Conservation (phyloP, 2,797 vertebrate species). For the Perodicticus potto region DNA sequence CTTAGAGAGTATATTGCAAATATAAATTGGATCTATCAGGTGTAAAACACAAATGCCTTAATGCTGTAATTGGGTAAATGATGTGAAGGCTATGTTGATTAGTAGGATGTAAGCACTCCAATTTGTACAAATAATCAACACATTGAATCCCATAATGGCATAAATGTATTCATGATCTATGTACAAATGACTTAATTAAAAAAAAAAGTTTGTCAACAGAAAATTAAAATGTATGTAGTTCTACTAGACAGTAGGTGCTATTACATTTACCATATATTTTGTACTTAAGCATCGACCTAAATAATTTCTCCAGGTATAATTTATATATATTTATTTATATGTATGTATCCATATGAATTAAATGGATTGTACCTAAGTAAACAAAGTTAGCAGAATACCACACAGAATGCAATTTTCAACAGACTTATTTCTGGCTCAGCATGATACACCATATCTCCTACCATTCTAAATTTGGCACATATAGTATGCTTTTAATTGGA, state of each 20-base stretch:
- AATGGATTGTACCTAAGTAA: background rate
- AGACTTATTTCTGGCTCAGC: constrained; percentile 64
- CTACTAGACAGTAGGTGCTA: background rate
- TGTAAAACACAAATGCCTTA: no score
- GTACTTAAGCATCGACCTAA: background rate
- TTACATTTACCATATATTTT: background rate
- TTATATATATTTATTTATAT: background rate
- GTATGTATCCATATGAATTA: background rate
- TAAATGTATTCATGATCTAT: no score
- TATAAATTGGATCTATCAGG: no score
- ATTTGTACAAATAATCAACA: no score
- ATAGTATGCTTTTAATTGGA: constrained; percentile 65
- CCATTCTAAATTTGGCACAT: constrained; percentile 63
- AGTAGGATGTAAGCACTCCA: no score
- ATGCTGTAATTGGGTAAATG: no score
- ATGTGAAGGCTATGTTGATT: no score
- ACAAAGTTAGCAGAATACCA: constrained; percentile 50
- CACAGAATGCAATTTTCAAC: constrained; percentile 41
- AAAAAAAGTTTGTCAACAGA: background rate
- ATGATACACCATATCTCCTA: constrained; percentile 61
- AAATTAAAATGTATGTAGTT: background rate
- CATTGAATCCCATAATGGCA: no score
- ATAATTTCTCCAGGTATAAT: background rate
- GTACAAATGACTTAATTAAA: no score
- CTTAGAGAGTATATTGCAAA: no score